A percentile compares a stretch with the other conserved stretches of the same genome.
These are phyloP conservation scores for Pomacea maculata DNA, from an alignment of 1,140 invertebrate genomes.

Conservation along the genomic window DNA sequence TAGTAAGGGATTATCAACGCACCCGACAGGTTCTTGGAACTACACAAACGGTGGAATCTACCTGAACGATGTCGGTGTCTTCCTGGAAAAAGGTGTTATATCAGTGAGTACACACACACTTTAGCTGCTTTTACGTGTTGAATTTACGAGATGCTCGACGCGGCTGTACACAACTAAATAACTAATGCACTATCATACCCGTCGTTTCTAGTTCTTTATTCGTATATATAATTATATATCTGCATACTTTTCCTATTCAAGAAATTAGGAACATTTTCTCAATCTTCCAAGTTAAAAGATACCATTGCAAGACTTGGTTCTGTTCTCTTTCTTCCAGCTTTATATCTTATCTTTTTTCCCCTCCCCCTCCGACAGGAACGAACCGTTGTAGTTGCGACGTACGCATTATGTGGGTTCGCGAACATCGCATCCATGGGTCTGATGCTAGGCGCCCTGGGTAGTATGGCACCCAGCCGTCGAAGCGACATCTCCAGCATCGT, in stretches of 20 bases:
- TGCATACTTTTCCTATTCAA: no score
- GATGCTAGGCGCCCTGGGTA: conserved; percentile 81
- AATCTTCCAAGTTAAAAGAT: no score
- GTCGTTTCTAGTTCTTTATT: no score
- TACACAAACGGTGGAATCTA: conserved; percentile 26
- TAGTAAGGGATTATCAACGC: conserved; percentile 12
- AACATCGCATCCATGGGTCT: conserved; percentile 93
- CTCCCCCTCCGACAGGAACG: conserved; percentile 68
- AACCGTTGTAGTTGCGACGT: conserved; percentile 87
- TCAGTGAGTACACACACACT: conserved; percentile 11
- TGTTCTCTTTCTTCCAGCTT: no score
- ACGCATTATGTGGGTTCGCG: conserved; percentile 95
- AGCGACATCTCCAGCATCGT: conserved; percentile 71
- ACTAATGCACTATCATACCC: no score
- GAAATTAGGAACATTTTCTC: no score
- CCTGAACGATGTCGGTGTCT: conserved; percentile 25
- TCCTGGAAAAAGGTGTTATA: conserved; percentile 27
- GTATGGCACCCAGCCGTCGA: conserved; percentile 81
- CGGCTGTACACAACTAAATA: no score
- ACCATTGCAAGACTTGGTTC: no score
- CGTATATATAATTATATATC: no score
- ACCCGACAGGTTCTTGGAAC: conserved; percentile 23
- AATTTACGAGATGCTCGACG: no score
- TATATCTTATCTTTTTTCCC: not conserved
- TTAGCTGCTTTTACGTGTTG: no score